Evolutionary conservation across 2,797 vertebrate species (phyloP).

Genomic region (Siniperca undulata): DNA sequence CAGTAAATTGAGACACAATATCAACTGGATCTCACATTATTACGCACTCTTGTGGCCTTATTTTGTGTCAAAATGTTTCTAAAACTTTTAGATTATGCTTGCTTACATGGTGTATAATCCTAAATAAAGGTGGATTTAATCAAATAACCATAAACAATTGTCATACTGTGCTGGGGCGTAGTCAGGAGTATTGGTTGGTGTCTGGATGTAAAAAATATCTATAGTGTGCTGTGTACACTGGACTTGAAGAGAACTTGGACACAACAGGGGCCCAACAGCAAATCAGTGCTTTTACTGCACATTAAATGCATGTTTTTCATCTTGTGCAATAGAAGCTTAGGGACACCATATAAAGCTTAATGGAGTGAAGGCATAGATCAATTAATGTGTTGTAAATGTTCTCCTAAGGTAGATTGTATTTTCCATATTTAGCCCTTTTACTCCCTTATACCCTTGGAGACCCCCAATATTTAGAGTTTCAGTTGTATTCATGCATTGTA

Average conservation of each 20-base stretch:
- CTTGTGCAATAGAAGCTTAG: neutral
- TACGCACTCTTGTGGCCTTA: neutral
- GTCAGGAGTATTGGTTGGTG: neutral
- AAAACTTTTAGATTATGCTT: neutral
- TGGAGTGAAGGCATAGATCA: neutral
- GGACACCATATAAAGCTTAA: too few relatives aligned
- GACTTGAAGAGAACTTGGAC: neutral
- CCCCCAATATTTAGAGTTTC: neutral
- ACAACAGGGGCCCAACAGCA: neutral
- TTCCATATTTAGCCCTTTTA: neutral
- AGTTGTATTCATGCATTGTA: neutral
- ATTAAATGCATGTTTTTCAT: neutral
- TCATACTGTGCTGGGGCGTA: neutral
- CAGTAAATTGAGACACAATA: too few relatives aligned
- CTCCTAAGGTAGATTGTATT: neutral
- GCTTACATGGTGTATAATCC: neutral
- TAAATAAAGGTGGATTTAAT: neutral
- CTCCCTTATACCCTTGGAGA: neutral
- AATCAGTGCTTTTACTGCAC: neutral
- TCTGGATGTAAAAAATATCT: neutral
- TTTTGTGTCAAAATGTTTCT: neutral
- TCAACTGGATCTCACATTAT: neutral
- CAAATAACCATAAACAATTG: neutral
- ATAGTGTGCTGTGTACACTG: neutral
- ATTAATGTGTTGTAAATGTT: neutral